phyloP scores from a whole-genome alignment of 2,113 vertebrate species.

The Antennarius striatus region DNA sequence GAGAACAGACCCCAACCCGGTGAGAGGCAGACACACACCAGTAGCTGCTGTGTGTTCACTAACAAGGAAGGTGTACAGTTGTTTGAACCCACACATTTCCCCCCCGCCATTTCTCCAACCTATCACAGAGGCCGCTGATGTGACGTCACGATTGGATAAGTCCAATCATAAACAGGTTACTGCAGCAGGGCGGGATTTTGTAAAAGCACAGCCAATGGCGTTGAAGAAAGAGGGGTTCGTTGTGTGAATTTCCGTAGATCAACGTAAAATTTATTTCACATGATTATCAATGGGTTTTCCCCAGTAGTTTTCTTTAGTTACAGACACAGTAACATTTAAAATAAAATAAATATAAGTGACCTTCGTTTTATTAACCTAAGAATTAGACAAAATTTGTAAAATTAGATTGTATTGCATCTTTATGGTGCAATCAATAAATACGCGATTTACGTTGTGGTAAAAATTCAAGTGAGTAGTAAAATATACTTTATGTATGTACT shows the following conservation, averaged over 20 bases:
- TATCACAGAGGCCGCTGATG: conserved; percentile 18
- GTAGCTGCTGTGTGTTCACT: neutral
- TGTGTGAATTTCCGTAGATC: neutral
- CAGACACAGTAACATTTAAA: too few species aligned
- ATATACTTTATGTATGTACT: too few species aligned
- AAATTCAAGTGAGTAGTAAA: too few species aligned
- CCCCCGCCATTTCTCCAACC: conserved; percentile 26
- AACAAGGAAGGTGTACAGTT: neutral
- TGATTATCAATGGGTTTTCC: too few species aligned
- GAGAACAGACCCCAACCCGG: neutral
- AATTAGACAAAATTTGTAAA: too few species aligned
- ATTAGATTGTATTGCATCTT: too few species aligned
- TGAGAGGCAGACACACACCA: rapidly evolving
- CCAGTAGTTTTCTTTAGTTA: too few species aligned
- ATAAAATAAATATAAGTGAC: too few species aligned
- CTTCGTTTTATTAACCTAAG: too few species aligned
- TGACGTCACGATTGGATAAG: rapidly evolving
- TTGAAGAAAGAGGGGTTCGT: neutral
- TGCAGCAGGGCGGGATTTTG: neutral
- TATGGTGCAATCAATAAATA: too few species aligned
- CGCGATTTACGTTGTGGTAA: too few species aligned
- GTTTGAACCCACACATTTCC: neutral
- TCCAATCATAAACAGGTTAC: neutral
- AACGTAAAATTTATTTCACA: too few species aligned
- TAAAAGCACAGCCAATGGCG: conserved; percentile 20